Base-by-base conservation (phyloP, 30 jellyfish, hydroid and myxozoan genomes). In the Turritopsis rubra region DNA sequence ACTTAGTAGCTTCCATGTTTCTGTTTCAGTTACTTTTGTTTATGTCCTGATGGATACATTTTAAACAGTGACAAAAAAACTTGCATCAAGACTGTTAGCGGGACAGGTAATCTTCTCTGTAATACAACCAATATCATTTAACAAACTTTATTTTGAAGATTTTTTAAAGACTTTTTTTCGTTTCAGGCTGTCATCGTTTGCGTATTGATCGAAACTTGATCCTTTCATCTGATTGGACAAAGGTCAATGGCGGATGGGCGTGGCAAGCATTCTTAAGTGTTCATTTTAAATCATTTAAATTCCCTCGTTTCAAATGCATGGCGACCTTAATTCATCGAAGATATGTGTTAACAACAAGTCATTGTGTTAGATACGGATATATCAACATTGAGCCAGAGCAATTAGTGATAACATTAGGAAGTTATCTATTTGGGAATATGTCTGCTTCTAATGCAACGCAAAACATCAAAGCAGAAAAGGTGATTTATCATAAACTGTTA, bases 311-410 rank as follows among this genome's bases (percentile, higher is more conserved):
- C 66, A 91, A 93, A 24, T 92, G 98, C 88, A 92, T 88, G 92
- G 98, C 95, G 26, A 83, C 89, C 20, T 81, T 92, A 53, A 72
- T 92, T 21, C 79, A 83, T 70, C 79, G 72, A 21, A 81, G 73
- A 27, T 88, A 41, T 54, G 89, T 92, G 1, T 60, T 92, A 31
- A 88, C 96, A 66, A 88, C 96, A 9, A 96, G 93, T 5, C 98
- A 92, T 75, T 92, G 98, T 60, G 31, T 92, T 8, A 53, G 79
- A 41, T 73, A 84, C 28, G 93, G 95, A 4, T 41, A 82, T 16
- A 24, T 82, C 23, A 24, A 31, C 1, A 82, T 82, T 52, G 82
- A 27, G 22, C 73, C 88, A 0, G 71, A 66, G 21, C 70, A 66
- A 26, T 65, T 82, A 16, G 72, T 82, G 9, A 70, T 82, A 20